Evolutionary conservation across 1,140 invertebrate species (phyloP).

Genomic region (Zaprionus lachaisei): DNA sequence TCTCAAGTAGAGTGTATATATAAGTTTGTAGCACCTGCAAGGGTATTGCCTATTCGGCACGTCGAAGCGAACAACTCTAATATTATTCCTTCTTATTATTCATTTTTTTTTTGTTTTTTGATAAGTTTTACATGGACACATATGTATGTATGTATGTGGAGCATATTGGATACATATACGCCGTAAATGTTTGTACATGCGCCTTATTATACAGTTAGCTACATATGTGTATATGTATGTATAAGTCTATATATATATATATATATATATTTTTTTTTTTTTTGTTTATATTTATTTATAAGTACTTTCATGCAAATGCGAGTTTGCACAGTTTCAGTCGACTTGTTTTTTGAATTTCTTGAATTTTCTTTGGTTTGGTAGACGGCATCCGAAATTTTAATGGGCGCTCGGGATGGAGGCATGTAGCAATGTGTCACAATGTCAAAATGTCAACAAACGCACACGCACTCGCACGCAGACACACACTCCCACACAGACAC

Average conservation of each 20-base stretch:
- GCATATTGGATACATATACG: conserved; percentile 16
- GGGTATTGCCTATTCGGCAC: conserved; percentile 26
- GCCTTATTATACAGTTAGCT: conserved; percentile 27
- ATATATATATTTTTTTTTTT: conserved; percentile 25
- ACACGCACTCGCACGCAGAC: conserved; percentile 12
- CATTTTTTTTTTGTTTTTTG: conserved; percentile 14
- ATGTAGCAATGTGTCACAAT: conserved; percentile 4
- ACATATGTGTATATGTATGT: conserved; percentile 17
- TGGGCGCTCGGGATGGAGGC: neutral
- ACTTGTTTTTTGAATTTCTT: conserved; percentile 51
- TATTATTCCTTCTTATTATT: conserved; percentile 13
- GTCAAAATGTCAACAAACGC: conserved; percentile 40
- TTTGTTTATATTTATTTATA: conserved; percentile 41
- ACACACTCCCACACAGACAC: conserved; percentile 9
- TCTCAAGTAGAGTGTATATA: neutral
- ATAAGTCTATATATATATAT: conserved; percentile 21
- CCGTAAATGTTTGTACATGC: conserved; percentile 32
- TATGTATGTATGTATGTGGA: neutral
- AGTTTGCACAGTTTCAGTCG: conserved; percentile 71
- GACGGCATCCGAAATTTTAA: conserved; percentile 40
- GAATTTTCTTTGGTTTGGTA: conserved; percentile 46
- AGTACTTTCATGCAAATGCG: conserved; percentile 56
- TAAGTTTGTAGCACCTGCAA: neutral
- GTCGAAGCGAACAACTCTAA: conserved; percentile 15
- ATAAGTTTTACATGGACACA: conserved; percentile 20